phyloP scores from a whole-genome alignment of 2,797 vertebrate species.

The Gephyroberyx darwinii region DNA sequence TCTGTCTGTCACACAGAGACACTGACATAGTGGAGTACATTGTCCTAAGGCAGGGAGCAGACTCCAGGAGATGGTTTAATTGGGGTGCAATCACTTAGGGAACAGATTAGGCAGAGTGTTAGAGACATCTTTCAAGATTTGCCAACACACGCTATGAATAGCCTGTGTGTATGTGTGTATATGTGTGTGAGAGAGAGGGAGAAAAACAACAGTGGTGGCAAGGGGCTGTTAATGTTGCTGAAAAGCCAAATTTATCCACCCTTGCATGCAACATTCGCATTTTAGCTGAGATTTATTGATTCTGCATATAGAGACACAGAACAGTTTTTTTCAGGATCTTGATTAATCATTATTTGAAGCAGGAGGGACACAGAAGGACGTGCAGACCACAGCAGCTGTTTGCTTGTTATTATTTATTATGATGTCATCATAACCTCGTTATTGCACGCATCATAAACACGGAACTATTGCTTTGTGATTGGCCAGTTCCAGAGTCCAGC shows the following conservation, averaged over 20 bases:
- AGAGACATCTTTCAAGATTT: constrained; percentile 69
- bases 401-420: constrained; percentile 80
- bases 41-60: constrained; percentile 52
- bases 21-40: constrained; percentile 46
- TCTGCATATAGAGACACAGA: not conserved
- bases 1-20: constrained; percentile 8
- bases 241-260: constrained; percentile 27
- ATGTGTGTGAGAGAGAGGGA: not conserved
- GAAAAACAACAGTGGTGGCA: not conserved
- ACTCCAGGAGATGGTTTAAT: constrained; percentile 67
- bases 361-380: constrained; percentile 50
- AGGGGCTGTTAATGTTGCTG: constrained; percentile 41
- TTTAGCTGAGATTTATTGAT: constrained; percentile 26
- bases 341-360: not conserved
- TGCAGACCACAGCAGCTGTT: constrained; percentile 51
- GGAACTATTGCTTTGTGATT: constrained; percentile 79
- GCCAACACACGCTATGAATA: constrained; percentile 68
- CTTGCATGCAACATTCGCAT: constrained; percentile 20
- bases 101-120: constrained; percentile 68
- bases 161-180: not conserved
- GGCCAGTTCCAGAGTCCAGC: constrained; percentile 61
- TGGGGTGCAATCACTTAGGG: constrained; percentile 71
- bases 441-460: constrained; percentile 80
- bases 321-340: not conserved
- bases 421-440: constrained; percentile 79